phyloP scores from a whole-genome alignment of 2,113 vertebrate species.

The Raja brachyura region DNA sequence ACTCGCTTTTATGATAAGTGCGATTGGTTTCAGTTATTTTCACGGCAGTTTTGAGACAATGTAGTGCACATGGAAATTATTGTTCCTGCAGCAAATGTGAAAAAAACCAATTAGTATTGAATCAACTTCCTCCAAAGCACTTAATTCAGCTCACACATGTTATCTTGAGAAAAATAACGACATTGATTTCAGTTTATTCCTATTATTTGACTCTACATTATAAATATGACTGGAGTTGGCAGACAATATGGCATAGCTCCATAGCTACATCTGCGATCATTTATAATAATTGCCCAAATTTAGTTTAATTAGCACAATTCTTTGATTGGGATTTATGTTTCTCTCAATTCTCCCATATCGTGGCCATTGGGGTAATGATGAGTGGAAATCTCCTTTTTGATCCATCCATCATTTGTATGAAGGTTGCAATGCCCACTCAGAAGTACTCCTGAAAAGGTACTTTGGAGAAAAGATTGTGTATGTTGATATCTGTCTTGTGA shows the following conservation, averaged over 20 bases:
- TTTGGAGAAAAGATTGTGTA: not conserved
- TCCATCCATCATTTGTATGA: not conserved
- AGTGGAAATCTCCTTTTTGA: not conserved
- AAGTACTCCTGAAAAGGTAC: not conserved
- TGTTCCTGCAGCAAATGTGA: not conserved
- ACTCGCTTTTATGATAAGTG: not conserved
- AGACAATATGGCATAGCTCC: not conserved
- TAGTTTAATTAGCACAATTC: not conserved
- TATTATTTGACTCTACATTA: not conserved
- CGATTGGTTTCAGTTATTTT: not conserved
- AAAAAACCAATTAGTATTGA: not conserved
- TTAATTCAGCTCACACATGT: not conserved
- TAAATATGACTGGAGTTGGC: not conserved
- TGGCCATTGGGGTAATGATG: not conserved
- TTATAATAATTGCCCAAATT: not conserved
- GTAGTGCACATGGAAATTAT: not conserved
- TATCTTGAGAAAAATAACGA: not conserved
- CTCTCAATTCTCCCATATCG: not conserved
- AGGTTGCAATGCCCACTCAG: not conserved
- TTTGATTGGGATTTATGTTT: not conserved
- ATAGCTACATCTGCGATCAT: not conserved
- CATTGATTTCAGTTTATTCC: not conserved
- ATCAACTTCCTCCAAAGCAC: not conserved
- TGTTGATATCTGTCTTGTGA: not conserved
- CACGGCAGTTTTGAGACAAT: not conserved